These are phyloP conservation scores for Melopsittacus undulatus DNA, from an alignment of 2,797 vertebrate species.

Conservation along the genomic window DNA sequence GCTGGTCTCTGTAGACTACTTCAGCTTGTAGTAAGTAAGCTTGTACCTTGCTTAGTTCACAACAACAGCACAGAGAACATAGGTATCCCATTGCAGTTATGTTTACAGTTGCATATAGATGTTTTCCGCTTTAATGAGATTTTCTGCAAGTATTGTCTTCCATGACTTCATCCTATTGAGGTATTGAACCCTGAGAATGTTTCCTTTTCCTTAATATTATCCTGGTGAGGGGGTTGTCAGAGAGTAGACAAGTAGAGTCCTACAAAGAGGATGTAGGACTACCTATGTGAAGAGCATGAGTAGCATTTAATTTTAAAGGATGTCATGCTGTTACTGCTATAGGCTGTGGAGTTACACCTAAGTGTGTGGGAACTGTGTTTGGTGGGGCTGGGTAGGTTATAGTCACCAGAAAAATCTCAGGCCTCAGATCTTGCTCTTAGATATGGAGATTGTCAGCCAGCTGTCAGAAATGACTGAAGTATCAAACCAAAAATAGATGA, in stretches of 20 bases:
- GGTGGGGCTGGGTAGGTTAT: not conserved
- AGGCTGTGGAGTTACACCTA: not conserved
- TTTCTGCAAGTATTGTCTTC: not conserved
- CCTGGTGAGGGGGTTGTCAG: not conserved
- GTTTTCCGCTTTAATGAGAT: not conserved
- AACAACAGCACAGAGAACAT: not conserved
- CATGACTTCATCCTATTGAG: not conserved
- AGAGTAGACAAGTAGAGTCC: not conserved
- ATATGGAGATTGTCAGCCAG: not conserved
- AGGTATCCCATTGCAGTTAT: not conserved
- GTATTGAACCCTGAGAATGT: not conserved
- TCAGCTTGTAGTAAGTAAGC: no score
- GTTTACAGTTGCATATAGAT: not conserved
- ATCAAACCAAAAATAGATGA: not conserved
- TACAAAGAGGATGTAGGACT: not conserved
- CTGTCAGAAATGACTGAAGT: not conserved
- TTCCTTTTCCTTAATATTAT: not conserved
- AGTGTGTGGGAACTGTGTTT: not conserved
- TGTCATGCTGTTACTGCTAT: not conserved
- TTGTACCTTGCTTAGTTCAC: no score
- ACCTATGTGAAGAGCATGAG: not conserved
- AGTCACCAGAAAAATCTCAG: not conserved
- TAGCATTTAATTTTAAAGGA: not conserved
- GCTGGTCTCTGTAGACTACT: not conserved
- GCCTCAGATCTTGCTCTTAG: not conserved